A percentile compares a stretch with the other conserved stretches of the same genome.
phyloP scores from a whole-genome alignment of 2,797 vertebrate species.

The Pseudochirops corinnae region DNA sequence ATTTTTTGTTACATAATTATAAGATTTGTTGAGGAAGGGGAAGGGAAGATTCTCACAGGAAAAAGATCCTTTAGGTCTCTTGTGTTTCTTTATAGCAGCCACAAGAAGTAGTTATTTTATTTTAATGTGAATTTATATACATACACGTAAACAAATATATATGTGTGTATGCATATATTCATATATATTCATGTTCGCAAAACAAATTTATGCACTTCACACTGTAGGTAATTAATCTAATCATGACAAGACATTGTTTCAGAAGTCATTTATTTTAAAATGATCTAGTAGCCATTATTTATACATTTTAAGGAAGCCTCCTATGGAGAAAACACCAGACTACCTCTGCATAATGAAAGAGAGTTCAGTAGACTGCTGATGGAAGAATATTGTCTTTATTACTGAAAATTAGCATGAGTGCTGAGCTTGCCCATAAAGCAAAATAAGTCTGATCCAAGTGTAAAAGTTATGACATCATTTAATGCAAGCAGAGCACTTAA shows the following conservation, averaged over 20 bases:
- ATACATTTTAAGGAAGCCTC: slow-evolving; percentile 63
- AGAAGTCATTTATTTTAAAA: slow-evolving; percentile 54
- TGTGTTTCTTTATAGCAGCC: slow-evolving; percentile 11
- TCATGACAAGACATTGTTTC: slow-evolving; percentile 35
- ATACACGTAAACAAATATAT: no score
- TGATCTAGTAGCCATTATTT: slow-evolving; percentile 49
- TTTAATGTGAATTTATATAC: slow-evolving; percentile 30
- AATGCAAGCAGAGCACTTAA: slow-evolving; percentile 25
- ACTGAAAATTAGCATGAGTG: neutral
- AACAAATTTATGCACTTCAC: neutral
- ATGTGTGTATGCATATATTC: no score
- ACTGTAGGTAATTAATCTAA: slow-evolving; percentile 51
- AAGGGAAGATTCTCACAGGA: neutral
- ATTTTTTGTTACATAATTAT: slow-evolving; percentile 23
- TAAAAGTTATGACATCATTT: slow-evolving; percentile 36
- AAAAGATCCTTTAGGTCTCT: slow-evolving; percentile 50
- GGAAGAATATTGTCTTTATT: slow-evolving; percentile 46
- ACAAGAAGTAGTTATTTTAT: slow-evolving; percentile 7
- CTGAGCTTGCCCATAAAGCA: slow-evolving; percentile 51
- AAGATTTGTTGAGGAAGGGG: slow-evolving; percentile 49
- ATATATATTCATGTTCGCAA: neutral
- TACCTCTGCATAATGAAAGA: slow-evolving; percentile 37
- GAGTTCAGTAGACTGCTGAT: slow-evolving; percentile 47
- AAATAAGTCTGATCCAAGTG: slow-evolving; percentile 37
- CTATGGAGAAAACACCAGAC: slow-evolving; percentile 63